A percentile compares a stretch with the other conserved stretches of the same genome.
These are phyloP conservation scores for Copidosoma floridanum DNA, from an alignment of 1,140 invertebrate species.

Conservation along the genomic window DNA sequence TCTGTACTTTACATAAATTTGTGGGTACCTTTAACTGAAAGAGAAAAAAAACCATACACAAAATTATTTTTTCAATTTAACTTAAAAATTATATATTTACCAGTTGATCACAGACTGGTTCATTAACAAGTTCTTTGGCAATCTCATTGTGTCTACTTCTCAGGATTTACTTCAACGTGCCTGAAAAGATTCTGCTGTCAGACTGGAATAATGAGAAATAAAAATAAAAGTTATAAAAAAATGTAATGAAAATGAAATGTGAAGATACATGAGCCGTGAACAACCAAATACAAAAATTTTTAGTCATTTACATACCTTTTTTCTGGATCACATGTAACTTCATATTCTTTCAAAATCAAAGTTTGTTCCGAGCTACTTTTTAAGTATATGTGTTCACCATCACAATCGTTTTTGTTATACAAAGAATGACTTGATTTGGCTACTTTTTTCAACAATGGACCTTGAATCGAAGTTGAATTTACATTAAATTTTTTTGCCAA, in stretches of 20 bases:
- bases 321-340: slow-evolving; percentile 36
- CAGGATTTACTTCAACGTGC: slow-evolving; percentile 23
- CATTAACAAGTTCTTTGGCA: slow-evolving; percentile 13
- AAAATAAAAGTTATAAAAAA: slow-evolving; percentile 22
- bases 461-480: background rate
- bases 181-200: slow-evolving; percentile 34
- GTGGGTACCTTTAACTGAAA: slow-evolving; percentile 14
- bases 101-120: slow-evolving; percentile 18
- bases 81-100: slow-evolving; percentile 6
- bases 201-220: slow-evolving; percentile 32
- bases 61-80: background rate
- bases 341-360: slow-evolving; percentile 17
- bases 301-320: slow-evolving; percentile 31
- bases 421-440: slow-evolving; percentile 11
- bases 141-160: slow-evolving; percentile 9
- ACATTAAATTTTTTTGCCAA: background rate
- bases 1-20: slow-evolving; percentile 22
- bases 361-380: background rate
- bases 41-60: background rate
- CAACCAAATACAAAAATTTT: background rate
- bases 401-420: slow-evolving; percentile 6
- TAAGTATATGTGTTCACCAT: background rate
- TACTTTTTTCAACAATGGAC: background rate
- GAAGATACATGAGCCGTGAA: background rate
- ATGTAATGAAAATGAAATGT: slow-evolving; percentile 1